phyloP scores from a whole-genome alignment of 2,888 invertebrate species.

The Brassicogethes aeneus region DNA sequence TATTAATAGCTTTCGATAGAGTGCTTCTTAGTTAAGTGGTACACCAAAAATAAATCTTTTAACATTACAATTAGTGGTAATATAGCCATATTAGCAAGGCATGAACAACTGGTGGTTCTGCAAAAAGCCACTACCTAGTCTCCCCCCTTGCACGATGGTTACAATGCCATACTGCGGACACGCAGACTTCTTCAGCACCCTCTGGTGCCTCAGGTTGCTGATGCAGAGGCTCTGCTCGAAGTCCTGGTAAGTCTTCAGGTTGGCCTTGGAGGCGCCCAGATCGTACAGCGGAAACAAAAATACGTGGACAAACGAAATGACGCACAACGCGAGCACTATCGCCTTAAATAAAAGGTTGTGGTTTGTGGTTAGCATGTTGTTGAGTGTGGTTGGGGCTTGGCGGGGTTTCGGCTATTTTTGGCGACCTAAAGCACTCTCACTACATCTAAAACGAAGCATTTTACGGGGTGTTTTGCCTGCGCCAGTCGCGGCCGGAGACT shows the following conservation, averaged over 20 bases:
- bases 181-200: conserved; percentile 31
- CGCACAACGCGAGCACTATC: conserved; percentile 48
- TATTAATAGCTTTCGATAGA: no score
- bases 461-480: no score
- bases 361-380: conserved; percentile 49
- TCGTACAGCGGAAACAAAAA: conserved; percentile 51
- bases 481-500: no score
- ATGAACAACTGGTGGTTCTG: no score
- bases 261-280: conserved; percentile 33
- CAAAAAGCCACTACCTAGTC: no score
- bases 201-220: conserved; percentile 39
- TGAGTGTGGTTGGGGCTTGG: no score
- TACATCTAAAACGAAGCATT: conserved; percentile 24
- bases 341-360: conserved; percentile 51
- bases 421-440: conserved; percentile 20
- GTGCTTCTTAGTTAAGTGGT: no score
- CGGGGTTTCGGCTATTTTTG: conserved; percentile 17
- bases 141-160: conserved; percentile 38
- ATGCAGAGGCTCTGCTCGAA: conserved; percentile 49
- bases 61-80: no score
- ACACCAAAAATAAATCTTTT: no score
- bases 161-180: conserved; percentile 44
- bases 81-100: no score
- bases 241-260: conserved; percentile 41
- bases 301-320: conserved; percentile 50